These are phyloP conservation scores for Sceloporus undulatus DNA, from an alignment of 2,113 vertebrate genomes.

Conservation along the genomic window DNA sequence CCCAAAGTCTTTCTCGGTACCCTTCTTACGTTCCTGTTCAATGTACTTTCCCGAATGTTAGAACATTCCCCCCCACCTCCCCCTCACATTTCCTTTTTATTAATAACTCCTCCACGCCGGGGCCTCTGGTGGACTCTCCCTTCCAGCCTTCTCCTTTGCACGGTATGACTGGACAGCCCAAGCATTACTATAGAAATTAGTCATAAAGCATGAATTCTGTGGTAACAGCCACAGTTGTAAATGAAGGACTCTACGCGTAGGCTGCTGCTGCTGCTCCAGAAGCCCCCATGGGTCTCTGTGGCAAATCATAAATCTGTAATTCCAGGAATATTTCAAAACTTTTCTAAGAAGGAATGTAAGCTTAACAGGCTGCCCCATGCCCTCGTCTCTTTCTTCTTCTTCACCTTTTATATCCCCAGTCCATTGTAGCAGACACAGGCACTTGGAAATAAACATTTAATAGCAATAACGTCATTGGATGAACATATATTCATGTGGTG, in stretches of 20 bases:
- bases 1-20: neutral
- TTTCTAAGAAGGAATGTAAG: slow-evolving; percentile 67
- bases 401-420: slow-evolving; percentile 36
- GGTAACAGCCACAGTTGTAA: slow-evolving; percentile 71
- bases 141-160: slow-evolving; percentile 46
- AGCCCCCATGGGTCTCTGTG: slow-evolving; percentile 66
- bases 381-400: slow-evolving; percentile 35
- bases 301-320: slow-evolving; percentile 71
- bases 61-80: slow-evolving; percentile 27
- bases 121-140: slow-evolving; percentile 52
- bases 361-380: slow-evolving; percentile 57
- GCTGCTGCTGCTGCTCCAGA: slow-evolving; percentile 52
- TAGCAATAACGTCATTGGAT: neutral
- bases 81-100: slow-evolving; percentile 39
- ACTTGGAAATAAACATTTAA: neutral
- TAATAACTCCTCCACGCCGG: slow-evolving; percentile 64
- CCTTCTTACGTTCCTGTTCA: slow-evolving; percentile 51
- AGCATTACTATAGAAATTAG: slow-evolving; percentile 65
- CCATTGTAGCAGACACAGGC: slow-evolving; percentile 14
- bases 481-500: neutral
- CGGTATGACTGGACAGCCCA: slow-evolving; percentile 50
- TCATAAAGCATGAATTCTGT: slow-evolving; percentile 72
- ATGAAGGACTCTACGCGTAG: slow-evolving; percentile 51
- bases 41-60: slow-evolving; percentile 51
- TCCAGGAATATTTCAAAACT: slow-evolving; percentile 78